phyloP scores from a whole-genome alignment of 2,888 invertebrate genomes.

The Scaptomyza caliginosa region DNA sequence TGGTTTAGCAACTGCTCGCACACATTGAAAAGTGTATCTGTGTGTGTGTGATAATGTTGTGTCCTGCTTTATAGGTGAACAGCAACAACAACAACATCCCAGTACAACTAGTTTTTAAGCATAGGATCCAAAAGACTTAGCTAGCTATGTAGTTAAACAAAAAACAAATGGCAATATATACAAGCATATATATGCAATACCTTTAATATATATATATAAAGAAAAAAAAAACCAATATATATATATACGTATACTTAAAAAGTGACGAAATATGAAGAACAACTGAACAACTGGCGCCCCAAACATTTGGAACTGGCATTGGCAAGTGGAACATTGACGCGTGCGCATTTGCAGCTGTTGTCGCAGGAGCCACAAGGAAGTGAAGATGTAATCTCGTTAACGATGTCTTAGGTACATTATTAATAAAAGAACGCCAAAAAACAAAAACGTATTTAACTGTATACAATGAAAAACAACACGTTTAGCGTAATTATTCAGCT shows the following conservation, averaged over 20 bases:
- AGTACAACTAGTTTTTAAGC: conserved; percentile 64
- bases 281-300: conserved; percentile 11
- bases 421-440: conserved; percentile 30
- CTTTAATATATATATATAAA: conserved; percentile 46
- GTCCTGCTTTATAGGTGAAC: conserved; percentile 40
- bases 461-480: conserved; percentile 60
- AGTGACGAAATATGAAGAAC: conserved; percentile 39
- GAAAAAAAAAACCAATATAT: conserved; percentile 19
- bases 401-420: conserved; percentile 64
- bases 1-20: conserved; percentile 68
- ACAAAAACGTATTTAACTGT: conserved; percentile 44
- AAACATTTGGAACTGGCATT: not conserved
- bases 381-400: conserved; percentile 32
- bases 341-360: conserved; percentile 45
- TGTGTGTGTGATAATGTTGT: conserved; percentile 10
- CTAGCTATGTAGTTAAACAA: conserved; percentile 38
- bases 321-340: conserved; percentile 41
- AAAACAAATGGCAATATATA: not conserved
- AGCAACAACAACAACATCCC: conserved; percentile 30
- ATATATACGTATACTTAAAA: conserved; percentile 52
- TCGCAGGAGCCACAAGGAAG: conserved; percentile 29
- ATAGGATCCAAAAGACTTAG: conserved; percentile 37
- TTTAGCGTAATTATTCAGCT: conserved; percentile 65
- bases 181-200: conserved; percentile 49
- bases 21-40: conserved; percentile 1